Percentiles rank a stretch among this genome's conserved stretches.
phyloP scores from a whole-genome alignment of 1,140 invertebrate species.

The Orius laevigatus region DNA sequence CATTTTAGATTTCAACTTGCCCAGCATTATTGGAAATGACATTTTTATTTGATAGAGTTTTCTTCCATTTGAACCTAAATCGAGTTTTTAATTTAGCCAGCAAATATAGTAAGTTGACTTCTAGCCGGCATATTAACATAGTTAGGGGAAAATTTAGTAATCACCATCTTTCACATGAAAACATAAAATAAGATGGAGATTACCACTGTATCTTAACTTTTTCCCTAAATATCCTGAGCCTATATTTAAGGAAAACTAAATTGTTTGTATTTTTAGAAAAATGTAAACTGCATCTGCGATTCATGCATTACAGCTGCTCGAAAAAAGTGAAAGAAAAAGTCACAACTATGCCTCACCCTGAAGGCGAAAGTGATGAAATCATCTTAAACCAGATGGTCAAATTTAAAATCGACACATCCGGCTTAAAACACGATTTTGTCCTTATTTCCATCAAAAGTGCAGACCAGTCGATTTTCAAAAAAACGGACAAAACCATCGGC shows the following conservation, averaged over 20 bases:
- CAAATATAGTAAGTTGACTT: slow-evolving; percentile 3
- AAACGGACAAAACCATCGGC: slow-evolving; percentile 13
- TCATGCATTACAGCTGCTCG: slow-evolving; percentile 9
- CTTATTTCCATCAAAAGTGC: slow-evolving; percentile 9
- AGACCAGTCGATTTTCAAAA: slow-evolving; percentile 2
- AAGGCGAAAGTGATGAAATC: slow-evolving; percentile 4
- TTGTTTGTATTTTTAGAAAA: slow-evolving; percentile 9
- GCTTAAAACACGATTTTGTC: slow-evolving; percentile 8
- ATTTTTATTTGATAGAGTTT: slow-evolving; percentile 5
- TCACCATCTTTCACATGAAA: no score
- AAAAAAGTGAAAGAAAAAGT: slow-evolving; percentile 15
- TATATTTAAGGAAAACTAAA: background rate
- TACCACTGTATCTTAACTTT: no score
- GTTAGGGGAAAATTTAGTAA: no score
- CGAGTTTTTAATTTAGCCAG: background rate
- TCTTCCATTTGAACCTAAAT: background rate
- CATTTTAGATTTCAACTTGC: background rate
- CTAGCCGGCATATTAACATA: no score
- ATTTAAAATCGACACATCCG: slow-evolving; percentile 9
- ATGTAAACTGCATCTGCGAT: slow-evolving; percentile 9
- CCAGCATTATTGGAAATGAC: slow-evolving; percentile 1
- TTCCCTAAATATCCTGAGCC: no score
- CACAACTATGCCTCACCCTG: background rate
- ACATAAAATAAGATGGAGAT: no score
- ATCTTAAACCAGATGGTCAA: background rate